These are phyloP conservation scores for Arion vulgaris DNA, from an alignment of 1,140 invertebrate species.

Conservation along the genomic window DNA sequence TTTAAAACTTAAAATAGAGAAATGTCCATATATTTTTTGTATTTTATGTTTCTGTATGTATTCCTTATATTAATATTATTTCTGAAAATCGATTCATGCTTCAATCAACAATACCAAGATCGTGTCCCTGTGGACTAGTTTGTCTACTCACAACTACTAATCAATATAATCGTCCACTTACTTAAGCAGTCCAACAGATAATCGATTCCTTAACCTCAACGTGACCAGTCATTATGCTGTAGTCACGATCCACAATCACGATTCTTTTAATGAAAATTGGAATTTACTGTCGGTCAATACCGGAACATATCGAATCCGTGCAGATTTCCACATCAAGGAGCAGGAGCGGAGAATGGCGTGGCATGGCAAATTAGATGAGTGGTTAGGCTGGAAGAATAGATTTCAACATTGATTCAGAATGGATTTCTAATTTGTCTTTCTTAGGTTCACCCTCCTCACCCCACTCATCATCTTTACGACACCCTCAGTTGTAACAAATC, in stretches of 20 bases:
- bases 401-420: not conserved
- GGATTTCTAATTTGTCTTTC: no score
- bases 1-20: no score
- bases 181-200: not conserved
- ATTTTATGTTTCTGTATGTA: no score
- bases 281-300: not conserved
- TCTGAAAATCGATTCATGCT: no score
- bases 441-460: no score
- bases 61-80: no score
- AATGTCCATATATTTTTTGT: no score
- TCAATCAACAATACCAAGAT: no score
- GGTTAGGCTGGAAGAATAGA: not conserved
- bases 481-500: no score
- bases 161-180: conserved; percentile 5
- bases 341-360: not conserved
- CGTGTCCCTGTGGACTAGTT: not conserved
- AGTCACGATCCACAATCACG: conserved; percentile 2
- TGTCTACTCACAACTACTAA: not conserved
- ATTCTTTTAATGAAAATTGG: conserved; percentile 10
- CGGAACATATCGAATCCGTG: conserved; percentile 11
- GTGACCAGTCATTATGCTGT: not conserved
- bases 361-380: not conserved
- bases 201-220: conserved; percentile 1
- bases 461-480: no score
- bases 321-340: not conserved